phyloP scores from a whole-genome alignment of 2,797 vertebrate species.

The Sebastes miniatus region DNA sequence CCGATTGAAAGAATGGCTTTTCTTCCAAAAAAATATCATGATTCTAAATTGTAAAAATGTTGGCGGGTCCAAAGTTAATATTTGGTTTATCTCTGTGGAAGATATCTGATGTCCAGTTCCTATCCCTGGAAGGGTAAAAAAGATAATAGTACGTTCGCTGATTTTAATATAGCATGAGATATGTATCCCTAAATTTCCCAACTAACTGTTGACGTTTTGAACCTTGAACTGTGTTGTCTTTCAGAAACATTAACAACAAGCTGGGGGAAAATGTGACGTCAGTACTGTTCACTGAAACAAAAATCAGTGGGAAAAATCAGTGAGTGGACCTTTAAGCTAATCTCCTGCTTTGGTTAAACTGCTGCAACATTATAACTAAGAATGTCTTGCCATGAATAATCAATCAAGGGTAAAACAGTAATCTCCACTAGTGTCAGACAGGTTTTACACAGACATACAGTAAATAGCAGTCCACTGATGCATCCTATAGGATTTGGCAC shows the following conservation, averaged over 20 bases:
- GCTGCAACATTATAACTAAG: conserved; percentile 14
- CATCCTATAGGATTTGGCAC: background rate
- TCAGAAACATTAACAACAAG: background rate
- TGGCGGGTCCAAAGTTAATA: no score
- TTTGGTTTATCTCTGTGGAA: no score
- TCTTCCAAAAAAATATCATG: no score
- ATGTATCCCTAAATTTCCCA: background rate
- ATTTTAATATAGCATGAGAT: background rate
- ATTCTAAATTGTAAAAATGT: no score
- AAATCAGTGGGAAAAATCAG: background rate
- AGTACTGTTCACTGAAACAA: background rate
- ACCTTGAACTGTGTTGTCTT: background rate
- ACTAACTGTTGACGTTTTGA: background rate
- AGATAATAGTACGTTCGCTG: background rate
- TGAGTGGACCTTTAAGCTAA: background rate
- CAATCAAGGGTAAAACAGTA: conserved; percentile 33
- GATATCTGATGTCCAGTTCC: no score
- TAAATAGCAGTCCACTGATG: background rate
- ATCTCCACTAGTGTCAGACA: conserved; percentile 26
- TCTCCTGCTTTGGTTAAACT: conserved; percentile 11
- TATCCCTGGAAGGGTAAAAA: background rate
- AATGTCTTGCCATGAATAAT: conserved; percentile 33
- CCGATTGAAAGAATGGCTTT: no score
- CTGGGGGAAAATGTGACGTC: no score
- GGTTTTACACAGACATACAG: background rate